These are phyloP conservation scores for Caenorhabditis inopinata DNA, from an alignment of 1,140 invertebrate genomes.

Conservation along the genomic window DNA sequence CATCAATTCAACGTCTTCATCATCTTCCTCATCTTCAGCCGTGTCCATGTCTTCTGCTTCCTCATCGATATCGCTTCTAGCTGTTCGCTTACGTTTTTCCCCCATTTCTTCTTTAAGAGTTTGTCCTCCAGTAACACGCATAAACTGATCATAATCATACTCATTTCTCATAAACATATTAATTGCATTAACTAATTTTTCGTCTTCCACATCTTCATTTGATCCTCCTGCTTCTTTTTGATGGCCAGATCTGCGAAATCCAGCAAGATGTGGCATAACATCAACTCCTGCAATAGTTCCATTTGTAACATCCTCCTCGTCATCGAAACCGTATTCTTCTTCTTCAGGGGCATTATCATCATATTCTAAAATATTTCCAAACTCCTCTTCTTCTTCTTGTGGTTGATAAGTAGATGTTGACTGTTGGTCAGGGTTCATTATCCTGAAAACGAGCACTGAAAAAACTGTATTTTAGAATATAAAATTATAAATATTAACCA, in stretches of 20 bases:
- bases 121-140: slow-evolving; percentile 40
- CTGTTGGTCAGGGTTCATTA: neutral
- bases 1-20: slow-evolving; percentile 17
- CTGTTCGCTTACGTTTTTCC: neutral
- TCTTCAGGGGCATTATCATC: neutral
- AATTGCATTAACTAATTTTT: neutral
- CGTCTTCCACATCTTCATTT: neutral
- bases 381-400: slow-evolving; percentile 2
- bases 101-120: slow-evolving; percentile 31
- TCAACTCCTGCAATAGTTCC: neutral
- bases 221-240: neutral
- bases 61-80: neutral
- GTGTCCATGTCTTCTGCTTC: neutral
- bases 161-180: slow-evolving; percentile 34
- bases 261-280: neutral
- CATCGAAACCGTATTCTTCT: neutral
- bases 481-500: no score
- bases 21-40: slow-evolving; percentile 24
- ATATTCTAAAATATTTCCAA: neutral
- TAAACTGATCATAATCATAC: slow-evolving; percentile 38
- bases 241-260: neutral
- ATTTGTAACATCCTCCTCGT: neutral
- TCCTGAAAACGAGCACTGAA: neutral
- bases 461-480: no score
- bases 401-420: neutral